A percentile compares a stretch with the other conserved stretches of the same genome.
Evolutionary conservation across 2,797 vertebrate species (phyloP).

Genomic region (Clangula hyemalis): DNA sequence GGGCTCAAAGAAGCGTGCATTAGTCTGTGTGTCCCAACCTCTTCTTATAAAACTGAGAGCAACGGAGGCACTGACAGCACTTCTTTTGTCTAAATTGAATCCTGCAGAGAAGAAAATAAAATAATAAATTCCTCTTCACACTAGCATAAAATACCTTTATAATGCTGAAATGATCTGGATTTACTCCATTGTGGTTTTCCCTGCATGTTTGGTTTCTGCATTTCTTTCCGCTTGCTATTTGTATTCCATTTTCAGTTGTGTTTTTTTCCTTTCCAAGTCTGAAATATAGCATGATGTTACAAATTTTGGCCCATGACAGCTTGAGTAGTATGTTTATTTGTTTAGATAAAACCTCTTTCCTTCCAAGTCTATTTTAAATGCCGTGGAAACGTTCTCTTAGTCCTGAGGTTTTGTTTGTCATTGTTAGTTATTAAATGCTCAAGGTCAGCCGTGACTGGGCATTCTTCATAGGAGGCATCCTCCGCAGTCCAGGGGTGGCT

Average conservation of each 20-base stretch:
- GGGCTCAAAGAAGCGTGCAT: background rate
- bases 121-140: background rate
- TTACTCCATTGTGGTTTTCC: constrained; percentile 30
- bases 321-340: constrained; percentile 12
- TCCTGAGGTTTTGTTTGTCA: constrained; percentile 7
- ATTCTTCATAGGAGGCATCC: background rate
- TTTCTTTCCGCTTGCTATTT: constrained; percentile 34
- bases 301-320: background rate
- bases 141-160: constrained; percentile 3
- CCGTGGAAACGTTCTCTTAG: background rate
- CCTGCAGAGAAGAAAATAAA: background rate
- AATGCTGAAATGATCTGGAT: constrained; percentile 8
- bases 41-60: background rate
- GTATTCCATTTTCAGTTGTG: background rate
- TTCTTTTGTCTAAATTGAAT: background rate
- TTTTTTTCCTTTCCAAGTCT: background rate
- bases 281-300: background rate
- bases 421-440: background rate
- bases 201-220: background rate
- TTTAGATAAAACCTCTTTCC: constrained; percentile 33
- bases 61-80: background rate
- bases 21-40: background rate
- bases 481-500: background rate
- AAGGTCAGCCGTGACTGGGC: background rate
- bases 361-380: constrained; percentile 31